Evolutionary conservation across 2,113 vertebrate species (phyloP), one percentile per base, ranked within the genome.

Genomic region (Mastomys coucha): DNA sequence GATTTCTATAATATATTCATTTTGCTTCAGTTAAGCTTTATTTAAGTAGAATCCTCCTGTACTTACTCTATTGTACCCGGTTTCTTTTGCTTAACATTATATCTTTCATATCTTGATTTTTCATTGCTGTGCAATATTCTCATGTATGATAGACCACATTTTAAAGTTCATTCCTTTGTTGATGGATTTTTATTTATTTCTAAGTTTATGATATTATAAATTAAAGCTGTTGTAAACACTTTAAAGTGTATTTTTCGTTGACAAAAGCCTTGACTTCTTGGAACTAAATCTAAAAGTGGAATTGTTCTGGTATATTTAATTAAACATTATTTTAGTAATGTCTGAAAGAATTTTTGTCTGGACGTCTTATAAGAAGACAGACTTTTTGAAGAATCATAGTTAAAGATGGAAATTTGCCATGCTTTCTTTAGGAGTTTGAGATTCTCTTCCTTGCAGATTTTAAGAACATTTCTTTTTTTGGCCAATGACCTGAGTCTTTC

Each of bases 381-480:
- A 82, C 26, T 90, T 94, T 90, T 63, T 92, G 26, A 97, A 95
- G 60, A 93, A 65, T 49, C 58, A 78, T 69, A 88, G 76, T 92
- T 90, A 33, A 58, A 93, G 22, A 93, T 94, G 28, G 67, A 96
- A 94, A 51, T 51, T 14, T 33, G 28, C 80, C 76, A 36, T 49
- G 19, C 91, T 95, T 96, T 98, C 19, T 73, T 96, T 81, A 85
- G 69, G 51, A 96, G 33, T 17, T 85, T 60, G 86, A 93, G 76
- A 91, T 81, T 96, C 22, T 89, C 36, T 94, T 63, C 70, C 63
- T 88, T 36, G 65, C 51, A 86, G 33, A 78, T 24, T 91, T 82
- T 88, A 49, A 97, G 73, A 95, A 39, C 42, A 45, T 69, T 96
- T 96, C 60, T 7, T 67, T 7, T 73, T 95, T 91, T 91, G 53